Evolutionary conservation across 2,113 vertebrate genomes (phyloP), one percentile per base, ranked within the genome.

Genomic region (Ictalurus punctatus): DNA sequence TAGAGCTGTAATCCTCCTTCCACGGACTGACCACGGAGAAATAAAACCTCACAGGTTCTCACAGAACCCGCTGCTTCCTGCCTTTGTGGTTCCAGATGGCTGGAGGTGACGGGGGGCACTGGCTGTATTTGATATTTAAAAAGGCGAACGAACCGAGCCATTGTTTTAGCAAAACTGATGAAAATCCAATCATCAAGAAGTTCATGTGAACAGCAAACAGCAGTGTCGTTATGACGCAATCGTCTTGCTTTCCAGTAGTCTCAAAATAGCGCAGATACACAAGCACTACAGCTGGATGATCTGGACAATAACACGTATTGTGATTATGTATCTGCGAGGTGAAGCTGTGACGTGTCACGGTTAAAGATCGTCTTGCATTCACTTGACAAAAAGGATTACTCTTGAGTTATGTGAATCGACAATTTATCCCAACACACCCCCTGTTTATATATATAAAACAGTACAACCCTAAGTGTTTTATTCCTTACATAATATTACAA

Each of bases 41-140:
- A 83, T 71, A 44, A 61, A 88, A 61, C 54, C 81, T 61, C 19
- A 34, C 34, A 56, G 87, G 56, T 84, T 88, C 89, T 90, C 86
- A 82, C 65, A 88, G 83, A 54, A 81, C 34, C 37, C 58, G 44
- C 58, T 25, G 37, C 78, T 90, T 90, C 90, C 90, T 90, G 87
- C 79, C 71, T 90, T 90, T 90, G 87, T 90, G 69, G 86, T 65
- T 82, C 84, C 84, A 89, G 54, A 84, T 86, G 81, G 82, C 71
- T 67, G 69, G 79, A 88, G 83, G 83, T 84, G 87, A 84, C 61
- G 27, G n/a, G n/a, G 84, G 81, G 84, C 56, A 58, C 10, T 30
- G n/a, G 21, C 40, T 65, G 58, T 74, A 88, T 40, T 88, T 13
- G 40, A 76, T 25, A 88, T 81, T 44, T n/a, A 1, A 63, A 74